Base-by-base conservation (phyloP, 2,113 vertebrate species). In the Phalacrocorax brasilianus region DNA sequence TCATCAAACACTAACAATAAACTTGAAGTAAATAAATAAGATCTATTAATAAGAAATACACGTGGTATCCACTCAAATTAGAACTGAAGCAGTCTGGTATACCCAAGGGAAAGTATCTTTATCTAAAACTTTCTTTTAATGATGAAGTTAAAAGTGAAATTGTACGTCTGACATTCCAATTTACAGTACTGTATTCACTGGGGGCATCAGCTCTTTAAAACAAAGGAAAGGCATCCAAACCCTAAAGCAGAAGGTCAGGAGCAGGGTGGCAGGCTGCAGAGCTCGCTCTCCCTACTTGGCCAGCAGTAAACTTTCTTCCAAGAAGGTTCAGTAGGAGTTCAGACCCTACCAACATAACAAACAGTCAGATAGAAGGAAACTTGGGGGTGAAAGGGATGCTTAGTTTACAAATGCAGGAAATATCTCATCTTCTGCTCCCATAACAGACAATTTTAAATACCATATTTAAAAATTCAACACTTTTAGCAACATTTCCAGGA, bases 401-500 rank as follows among this genome's bases (percentile, higher is more conserved):
- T 30, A 35, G 67, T 73, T 85, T 76, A 94, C 90, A 96, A 95
- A 91, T 94, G 89, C 74, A 96, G 92, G 82, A 91, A 97, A 94
- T 71, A 66, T 82, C 96, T 96, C 95, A 87, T 93, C 80, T 52
- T 50, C 84, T 92, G 91, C 89, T 97, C 95, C 96, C 92, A 88
- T 63, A 96, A 95, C 95, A 97, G 96, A 97, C 93, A 95, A 93
- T 95, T 94, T 97, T 97, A 96, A 98, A 97, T 96, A 97, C 82
- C 44, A 14, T 62, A 92, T 92, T 97, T 97, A 90, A 96, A 97
- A 98, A 95, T 7, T 21, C 62, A 97, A 94, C 93, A 82, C 97
- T 98, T 98, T 98, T 97, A 98, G 97, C 96, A 97, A 88, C 95
- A 92, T 95, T 98, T 96, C 90, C 82, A 96, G 74, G 88, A 98